These are phyloP conservation scores for Nipponia nippon DNA, from an alignment of 2,113 vertebrate species.

Conservation along the genomic window DNA sequence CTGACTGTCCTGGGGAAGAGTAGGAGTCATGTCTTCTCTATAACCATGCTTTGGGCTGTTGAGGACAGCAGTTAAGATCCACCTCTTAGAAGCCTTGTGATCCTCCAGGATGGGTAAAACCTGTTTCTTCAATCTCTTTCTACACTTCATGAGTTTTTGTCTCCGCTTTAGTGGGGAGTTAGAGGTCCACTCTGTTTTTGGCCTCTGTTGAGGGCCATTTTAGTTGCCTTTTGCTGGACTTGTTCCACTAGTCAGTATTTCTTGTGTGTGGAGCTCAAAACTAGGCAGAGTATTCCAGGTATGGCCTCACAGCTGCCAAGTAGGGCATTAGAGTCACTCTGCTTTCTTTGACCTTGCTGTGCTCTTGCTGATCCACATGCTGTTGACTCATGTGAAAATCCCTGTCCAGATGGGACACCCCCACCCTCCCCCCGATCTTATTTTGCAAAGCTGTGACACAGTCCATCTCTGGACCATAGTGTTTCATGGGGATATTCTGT, in stretches of 20 bases:
- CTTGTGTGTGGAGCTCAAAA: background rate
- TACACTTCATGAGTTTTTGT: accelerated
- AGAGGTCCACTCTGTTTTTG: background rate
- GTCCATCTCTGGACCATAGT: background rate
- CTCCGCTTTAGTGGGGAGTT: background rate
- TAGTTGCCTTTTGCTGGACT: background rate
- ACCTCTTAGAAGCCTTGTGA: background rate
- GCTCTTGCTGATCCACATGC: background rate
- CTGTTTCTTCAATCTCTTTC: background rate
- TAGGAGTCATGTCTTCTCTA: background rate
- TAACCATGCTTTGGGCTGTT: background rate
- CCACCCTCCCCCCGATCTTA: accelerated
- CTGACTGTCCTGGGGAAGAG: background rate
- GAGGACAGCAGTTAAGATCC: background rate
- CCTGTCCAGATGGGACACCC: background rate
- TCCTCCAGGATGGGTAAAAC: background rate
- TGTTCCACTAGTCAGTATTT: no score
- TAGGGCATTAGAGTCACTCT: accelerated
- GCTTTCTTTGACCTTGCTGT: background rate
- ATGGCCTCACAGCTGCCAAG: background rate
- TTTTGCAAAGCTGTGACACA: background rate
- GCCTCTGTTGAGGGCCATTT: background rate
- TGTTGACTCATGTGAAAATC: accelerated
- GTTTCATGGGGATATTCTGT: background rate
- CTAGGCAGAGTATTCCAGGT: background rate